A percentile compares a stretch with the other conserved stretches of the same genome.
These are phyloP conservation scores for Delichon dasypus DNA, from an alignment of 2,797 vertebrate species.

Conservation along the genomic window DNA sequence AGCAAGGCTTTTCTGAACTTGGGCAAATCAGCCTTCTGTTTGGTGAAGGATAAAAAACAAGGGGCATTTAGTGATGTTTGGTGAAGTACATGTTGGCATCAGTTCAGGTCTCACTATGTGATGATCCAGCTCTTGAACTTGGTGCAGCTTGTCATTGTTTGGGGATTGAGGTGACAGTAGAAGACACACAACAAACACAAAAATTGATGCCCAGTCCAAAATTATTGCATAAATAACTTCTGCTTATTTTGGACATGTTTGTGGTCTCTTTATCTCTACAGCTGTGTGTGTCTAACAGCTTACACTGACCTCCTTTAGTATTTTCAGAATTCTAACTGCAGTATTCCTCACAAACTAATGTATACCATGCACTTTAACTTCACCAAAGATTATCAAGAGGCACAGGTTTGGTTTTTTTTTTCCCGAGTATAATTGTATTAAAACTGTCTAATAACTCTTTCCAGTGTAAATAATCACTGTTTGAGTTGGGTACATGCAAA, in stretches of 20 bases:
- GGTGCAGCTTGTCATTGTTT: neutral
- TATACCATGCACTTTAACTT: neutral
- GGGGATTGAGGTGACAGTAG: neutral
- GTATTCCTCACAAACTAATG: neutral
- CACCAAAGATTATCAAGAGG: neutral
- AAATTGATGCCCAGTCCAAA: neutral
- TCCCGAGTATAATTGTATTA: neutral
- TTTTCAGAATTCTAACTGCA: neutral
- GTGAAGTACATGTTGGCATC: fast-evolving
- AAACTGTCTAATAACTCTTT: neutral
- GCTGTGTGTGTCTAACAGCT: neutral
- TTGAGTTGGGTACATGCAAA: neutral
- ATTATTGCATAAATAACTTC: neutral
- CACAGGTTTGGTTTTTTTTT: neutral
- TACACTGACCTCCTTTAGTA: neutral
- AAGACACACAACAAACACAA: neutral
- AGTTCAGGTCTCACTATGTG: neutral
- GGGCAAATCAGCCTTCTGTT: neutral
- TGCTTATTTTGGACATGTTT: neutral
- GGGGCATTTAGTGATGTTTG: neutral
- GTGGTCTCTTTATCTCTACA: neutral
- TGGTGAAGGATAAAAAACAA: neutral
- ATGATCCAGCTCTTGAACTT: neutral
- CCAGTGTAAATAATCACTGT: neutral
- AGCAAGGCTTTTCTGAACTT: neutral